These are phyloP conservation scores for Typhlomys cinereus DNA, from an alignment of 2,113 vertebrate species.

Conservation along the genomic window DNA sequence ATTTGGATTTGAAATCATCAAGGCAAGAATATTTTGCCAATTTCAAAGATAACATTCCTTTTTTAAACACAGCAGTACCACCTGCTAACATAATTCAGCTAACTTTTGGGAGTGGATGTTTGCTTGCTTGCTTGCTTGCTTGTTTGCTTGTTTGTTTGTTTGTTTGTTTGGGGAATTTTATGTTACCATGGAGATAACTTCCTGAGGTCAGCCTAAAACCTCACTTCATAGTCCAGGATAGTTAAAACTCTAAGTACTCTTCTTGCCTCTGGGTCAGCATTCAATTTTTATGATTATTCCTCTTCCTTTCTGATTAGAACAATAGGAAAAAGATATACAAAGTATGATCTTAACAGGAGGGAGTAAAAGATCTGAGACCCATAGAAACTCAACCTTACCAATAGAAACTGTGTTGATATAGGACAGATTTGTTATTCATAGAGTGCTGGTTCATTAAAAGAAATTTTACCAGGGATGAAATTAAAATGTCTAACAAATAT, in stretches of 20 bases:
- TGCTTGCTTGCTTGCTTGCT: neutral
- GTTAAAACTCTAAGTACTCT: neutral
- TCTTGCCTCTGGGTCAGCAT: neutral
- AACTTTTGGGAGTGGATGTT: neutral
- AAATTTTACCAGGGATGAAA: too few species aligned
- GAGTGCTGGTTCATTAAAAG: too few species aligned
- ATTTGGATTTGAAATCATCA: neutral
- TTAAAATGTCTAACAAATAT: too few species aligned
- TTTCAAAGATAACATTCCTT: constrained; percentile 3
- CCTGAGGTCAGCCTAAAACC: too few species aligned
- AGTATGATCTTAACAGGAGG: neutral
- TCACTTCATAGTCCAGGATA: neutral
- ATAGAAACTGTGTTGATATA: neutral
- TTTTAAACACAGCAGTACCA: neutral
- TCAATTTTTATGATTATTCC: neutral
- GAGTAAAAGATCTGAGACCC: neutral
- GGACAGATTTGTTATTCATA: neutral
- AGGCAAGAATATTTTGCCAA: neutral
- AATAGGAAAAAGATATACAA: neutral
- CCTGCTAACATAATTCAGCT: neutral
- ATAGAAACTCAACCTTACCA: neutral
- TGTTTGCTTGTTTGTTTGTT: too few species aligned
- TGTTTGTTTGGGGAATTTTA: neutral
- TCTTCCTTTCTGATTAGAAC: neutral
- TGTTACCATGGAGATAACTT: neutral